Evolutionary conservation across 53 echinoderm and acorn worm genomes (phyloP).

Genomic region (Apostichopus leukothele): DNA sequence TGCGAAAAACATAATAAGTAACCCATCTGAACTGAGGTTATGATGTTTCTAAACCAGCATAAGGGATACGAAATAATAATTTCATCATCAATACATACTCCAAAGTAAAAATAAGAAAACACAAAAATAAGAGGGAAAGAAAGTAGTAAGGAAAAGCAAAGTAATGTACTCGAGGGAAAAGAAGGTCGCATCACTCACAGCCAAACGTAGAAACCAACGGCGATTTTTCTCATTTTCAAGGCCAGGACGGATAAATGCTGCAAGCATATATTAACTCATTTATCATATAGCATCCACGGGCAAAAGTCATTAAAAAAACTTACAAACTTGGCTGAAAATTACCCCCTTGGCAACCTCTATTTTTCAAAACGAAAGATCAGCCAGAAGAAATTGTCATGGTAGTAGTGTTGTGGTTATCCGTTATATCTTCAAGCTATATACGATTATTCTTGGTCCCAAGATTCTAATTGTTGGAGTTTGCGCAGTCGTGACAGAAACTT

Average conservation of each 20-base stretch:
- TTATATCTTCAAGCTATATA: neutral
- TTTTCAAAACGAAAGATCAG: conserved; percentile 1
- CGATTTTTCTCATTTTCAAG: conserved; percentile 40
- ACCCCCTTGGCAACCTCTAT: conserved; percentile 21
- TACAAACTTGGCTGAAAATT: conserved; percentile 40
- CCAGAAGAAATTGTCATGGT: neutral
- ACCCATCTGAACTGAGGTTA: no score
- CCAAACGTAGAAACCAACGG: conserved; percentile 1
- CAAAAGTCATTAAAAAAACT: conserved; percentile 51
- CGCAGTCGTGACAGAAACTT: neutral
- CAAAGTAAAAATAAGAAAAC: neutral
- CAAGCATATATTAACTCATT: conserved; percentile 50
- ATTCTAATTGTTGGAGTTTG: neutral
- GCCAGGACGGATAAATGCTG: conserved; percentile 27
- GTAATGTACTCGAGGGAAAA: conserved; percentile 30
- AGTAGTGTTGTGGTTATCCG: neutral
- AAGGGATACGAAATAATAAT: neutral
- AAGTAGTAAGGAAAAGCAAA: neutral
- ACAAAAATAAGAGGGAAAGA: neutral
- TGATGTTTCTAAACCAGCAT: no score
- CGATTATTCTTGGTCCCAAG: neutral
- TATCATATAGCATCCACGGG: conserved; percentile 51
- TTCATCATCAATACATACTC: neutral
- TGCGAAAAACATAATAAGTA: no score
- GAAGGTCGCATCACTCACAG: conserved; percentile 40